Conservation (phyloP, 2,797 vertebrate genomes). For the Malurus leucopterus region DNA sequence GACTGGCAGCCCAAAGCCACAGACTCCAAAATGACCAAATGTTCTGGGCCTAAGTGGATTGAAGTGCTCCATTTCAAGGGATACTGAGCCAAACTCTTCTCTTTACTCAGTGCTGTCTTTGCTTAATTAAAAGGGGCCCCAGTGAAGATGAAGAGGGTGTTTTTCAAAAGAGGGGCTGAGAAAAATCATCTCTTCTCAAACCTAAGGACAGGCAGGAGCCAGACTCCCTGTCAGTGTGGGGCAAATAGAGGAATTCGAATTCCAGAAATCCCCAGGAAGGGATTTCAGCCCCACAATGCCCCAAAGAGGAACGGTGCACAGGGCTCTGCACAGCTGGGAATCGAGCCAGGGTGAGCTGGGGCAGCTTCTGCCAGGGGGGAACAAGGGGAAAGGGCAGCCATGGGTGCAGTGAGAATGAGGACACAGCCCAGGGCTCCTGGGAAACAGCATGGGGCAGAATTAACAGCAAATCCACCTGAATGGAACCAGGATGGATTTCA, state of each 20-base stretch:
- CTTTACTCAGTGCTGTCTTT: background rate
- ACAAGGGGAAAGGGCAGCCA: background rate
- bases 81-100: background rate
- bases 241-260: background rate
- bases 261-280: too few species aligned
- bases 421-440: background rate
- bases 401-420: background rate
- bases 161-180: background rate
- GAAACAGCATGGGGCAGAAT: background rate
- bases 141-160: background rate
- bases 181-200: background rate
- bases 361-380: background rate
- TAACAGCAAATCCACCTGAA: background rate
- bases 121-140: background rate
- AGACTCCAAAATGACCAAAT: background rate
- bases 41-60: background rate
- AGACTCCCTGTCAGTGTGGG: background rate
- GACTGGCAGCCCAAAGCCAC: background rate
- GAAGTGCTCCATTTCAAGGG: background rate
- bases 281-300: background rate
- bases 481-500: background rate
- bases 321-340: background rate
- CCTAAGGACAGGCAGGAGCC: background rate
- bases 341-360: accelerated
- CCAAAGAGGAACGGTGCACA: background rate